Base-by-base conservation (phyloP, 2,888 invertebrate genomes). In the Tetragnatha montana region DNA sequence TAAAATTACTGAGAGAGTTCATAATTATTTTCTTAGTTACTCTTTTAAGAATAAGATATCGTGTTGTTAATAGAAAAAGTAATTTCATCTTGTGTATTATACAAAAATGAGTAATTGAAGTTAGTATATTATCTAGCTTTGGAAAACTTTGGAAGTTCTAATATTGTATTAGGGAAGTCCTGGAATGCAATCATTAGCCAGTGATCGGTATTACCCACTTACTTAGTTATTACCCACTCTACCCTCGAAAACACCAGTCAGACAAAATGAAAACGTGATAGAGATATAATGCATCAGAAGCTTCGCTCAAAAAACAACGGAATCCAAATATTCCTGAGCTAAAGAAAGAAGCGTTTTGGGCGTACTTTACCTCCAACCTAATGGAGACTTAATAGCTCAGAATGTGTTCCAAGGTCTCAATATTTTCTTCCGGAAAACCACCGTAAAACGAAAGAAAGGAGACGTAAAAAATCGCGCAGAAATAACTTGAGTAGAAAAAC, bases 351-450 rank as follows among this genome's bases (percentile, higher is more conserved):
- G 82, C 73, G 82, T 79, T 88, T 79, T 88, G 78, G 82, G 82
- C 81, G 78, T 71, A 78, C 60, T 83, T 83, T 83, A 82, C 88
- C 83, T 76, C 60, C n/a, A 79, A 68, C 70, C 78, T 88, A 88
- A 88, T 88, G 88, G 88, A 60, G 82, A 83, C 88, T 88, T 88
- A 88, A 88, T 88, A 88, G 82, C 82, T 88, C 76, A 83, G 81
- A 49, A 88, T 78, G 83, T 78, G 82, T 82, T 88, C 83, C 82
- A 71, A 73, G 76, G 88, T 69, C 79, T 82, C 88, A 88, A 88
- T 83, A 83, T 88, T 83, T 82, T 79, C 88, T 88, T 83, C 78
- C 87, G 79, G 78, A 73, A 88, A 88, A 83, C 88, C 88, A n/a
- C 78, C 82, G 73, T 88, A 83, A 83, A 88, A 88, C 78, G 79